Conservation (phyloP, 2,888 invertebrate genomes). For the Nomada goodeniana region DNA sequence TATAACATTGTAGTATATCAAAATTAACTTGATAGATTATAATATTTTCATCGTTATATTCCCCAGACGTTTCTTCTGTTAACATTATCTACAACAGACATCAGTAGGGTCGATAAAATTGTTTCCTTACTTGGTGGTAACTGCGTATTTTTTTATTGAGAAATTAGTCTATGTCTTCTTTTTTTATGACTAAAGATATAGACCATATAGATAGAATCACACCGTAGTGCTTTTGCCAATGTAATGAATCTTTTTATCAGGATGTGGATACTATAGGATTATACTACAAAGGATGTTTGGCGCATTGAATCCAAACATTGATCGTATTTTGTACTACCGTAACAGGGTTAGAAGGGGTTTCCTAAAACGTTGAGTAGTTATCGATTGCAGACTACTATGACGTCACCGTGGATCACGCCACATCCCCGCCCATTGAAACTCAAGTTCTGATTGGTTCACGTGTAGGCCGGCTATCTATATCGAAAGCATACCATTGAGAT, state of each 20-base stretch:
- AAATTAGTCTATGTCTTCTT: too few relatives aligned
- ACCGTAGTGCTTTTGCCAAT: background rate
- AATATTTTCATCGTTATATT: too few relatives aligned
- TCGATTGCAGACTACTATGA: conserved; percentile 74
- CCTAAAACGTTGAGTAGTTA: conserved; percentile 61
- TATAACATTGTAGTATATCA: background rate
- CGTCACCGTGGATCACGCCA: conserved; percentile 84
- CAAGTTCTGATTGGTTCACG: conserved; percentile 79
- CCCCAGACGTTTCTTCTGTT: background rate
- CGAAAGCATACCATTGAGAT: conserved; percentile 50
- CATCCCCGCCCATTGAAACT: conserved; percentile 79
- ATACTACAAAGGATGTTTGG: conserved; percentile 18
- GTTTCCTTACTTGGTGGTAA: conserved; percentile 17
- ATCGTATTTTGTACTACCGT: conserved; percentile 42
- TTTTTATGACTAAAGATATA: background rate
- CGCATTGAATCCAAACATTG: conserved; percentile 51
- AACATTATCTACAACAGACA: background rate
- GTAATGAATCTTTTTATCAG: background rate
- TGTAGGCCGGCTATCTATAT: conserved; percentile 71
- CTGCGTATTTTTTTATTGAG: background rate
- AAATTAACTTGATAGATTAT: background rate
- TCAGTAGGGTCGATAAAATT: conserved; percentile 31
- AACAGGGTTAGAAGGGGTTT: conserved; percentile 54
- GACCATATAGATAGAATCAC: background rate
- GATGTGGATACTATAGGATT: conserved; percentile 7